Evolutionary conservation across 1,140 invertebrate species (phyloP), one percentile per base, ranked within the genome.

Genomic region (Gryllus bimaculatus): DNA sequence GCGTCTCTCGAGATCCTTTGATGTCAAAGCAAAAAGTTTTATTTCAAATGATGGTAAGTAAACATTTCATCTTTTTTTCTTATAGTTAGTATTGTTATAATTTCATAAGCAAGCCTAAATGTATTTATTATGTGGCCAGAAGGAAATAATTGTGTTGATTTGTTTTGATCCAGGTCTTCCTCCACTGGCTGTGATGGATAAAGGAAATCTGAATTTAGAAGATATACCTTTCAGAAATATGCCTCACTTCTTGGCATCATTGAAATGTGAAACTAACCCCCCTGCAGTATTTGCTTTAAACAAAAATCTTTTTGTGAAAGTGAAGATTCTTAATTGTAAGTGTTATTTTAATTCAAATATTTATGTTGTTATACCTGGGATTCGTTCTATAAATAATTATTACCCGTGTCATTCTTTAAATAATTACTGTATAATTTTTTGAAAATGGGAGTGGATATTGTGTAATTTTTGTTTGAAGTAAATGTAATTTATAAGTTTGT

Each of bases 281-380:
- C 88, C 91, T 80, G 86, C 94, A 39, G 91, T 90, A 84, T 96
- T 95, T 87, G 92, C 92, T n/a, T 84, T 96, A 7, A 93, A 93
- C 83, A 90, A 90, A 79, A 95, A 95, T 87, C 88, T 96, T 8
- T 91, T 90, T 85, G 91, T 95, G 8, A 89, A 90, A 79, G 91
- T 94, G 8, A 95, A 94, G 86, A 90, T 95, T 82, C 87, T 94
- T 13, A 91, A 92, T 83, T 88, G 93, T 94, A 88, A 91, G 92
- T 91, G 79, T 76, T 75, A 8, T 78, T 78, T 8, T 54, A 15
- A 54, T 8, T 54, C 49, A 8, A 8, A 8, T 54, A 54, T 54
- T 54, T 54, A 15, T 15, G 49, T 54, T 54, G 49, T 8, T 54
- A 8, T 54, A 54, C 49, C 49, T 54, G 49, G 8, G n/a, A n/a